These are phyloP conservation scores for Sycophaga agraensis DNA, from an alignment of 1,140 invertebrate species.

Conservation along the genomic window DNA sequence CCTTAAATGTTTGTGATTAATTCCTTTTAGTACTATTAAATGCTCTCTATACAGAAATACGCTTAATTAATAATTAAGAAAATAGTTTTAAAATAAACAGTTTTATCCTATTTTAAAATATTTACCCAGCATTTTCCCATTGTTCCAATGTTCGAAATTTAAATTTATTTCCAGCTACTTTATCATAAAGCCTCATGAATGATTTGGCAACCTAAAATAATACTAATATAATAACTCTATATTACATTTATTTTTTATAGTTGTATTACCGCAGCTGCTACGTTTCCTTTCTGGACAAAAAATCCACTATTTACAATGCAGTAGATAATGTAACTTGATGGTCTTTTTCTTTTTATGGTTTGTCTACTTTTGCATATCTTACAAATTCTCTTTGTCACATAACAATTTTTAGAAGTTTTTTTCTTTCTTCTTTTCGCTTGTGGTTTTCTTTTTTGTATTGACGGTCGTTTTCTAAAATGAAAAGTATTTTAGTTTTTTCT, in stretches of 20 bases:
- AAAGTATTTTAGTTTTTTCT: not conserved
- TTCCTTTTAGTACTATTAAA: slow-evolving; percentile 38
- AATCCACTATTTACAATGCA: slow-evolving; percentile 39
- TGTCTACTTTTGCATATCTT: too few species aligned
- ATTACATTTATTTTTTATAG: not conserved
- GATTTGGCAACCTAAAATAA: slow-evolving; percentile 34
- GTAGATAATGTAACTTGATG: slow-evolving; percentile 37
- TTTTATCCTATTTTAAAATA: not conserved
- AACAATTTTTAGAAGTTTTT: not conserved
- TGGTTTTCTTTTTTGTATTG: not conserved
- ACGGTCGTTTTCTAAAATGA: not conserved
- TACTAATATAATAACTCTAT: not conserved
- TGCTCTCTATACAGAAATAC: slow-evolving; percentile 30
- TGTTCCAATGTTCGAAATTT: slow-evolving; percentile 28
- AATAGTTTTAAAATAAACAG: not conserved
- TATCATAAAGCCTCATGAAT: slow-evolving; percentile 32
- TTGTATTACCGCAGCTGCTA: slow-evolving; percentile 21
- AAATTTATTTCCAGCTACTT: slow-evolving; percentile 22
- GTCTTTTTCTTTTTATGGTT: not conserved
- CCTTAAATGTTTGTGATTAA: slow-evolving; percentile 40
- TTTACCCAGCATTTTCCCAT: slow-evolving; percentile 39
- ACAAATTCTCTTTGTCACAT: too few species aligned
- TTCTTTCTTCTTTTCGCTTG: not conserved
- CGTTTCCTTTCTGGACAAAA: slow-evolving; percentile 29
- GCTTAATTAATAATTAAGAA: too few species aligned